Percentiles rank a stretch among this genome's conserved stretches.
Conservation (phyloP, 2,888 invertebrate species). For the Aspidapion aeneum region DNA sequence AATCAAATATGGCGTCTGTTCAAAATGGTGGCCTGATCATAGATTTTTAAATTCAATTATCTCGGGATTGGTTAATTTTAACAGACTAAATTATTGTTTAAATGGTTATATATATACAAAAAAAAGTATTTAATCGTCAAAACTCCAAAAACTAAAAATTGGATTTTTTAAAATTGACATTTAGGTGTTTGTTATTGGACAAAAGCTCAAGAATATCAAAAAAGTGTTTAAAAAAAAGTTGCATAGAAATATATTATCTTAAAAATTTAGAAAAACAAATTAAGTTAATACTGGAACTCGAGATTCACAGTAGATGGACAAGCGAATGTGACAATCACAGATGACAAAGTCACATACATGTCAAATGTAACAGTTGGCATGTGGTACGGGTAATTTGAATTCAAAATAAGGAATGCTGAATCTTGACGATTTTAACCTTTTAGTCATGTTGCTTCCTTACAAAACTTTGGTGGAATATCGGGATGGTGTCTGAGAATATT, state of each 20-base stretch:
- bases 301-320: too few relatives aligned
- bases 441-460: too few relatives aligned
- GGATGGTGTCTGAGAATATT: too few relatives aligned
- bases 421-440: too few relatives aligned
- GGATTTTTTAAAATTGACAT: neutral
- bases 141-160: neutral
- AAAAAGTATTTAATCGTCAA: neutral
- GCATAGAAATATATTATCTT: neutral
- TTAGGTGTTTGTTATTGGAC: neutral
- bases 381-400: too few relatives aligned
- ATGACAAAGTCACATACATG: too few relatives aligned
- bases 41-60: neutral
- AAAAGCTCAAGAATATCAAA: too few relatives aligned
- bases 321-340: too few relatives aligned
- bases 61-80: neutral
- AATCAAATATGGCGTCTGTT: neutral
- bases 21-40: neutral
- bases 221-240: neutral
- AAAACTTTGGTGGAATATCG: too few relatives aligned
- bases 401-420: too few relatives aligned
- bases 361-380: too few relatives aligned
- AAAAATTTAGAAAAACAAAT: neutral
- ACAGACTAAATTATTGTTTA: neutral
- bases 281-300: neutral
- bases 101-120: neutral